Evolutionary conservation across 2,888 invertebrate species (phyloP), one percentile per base, ranked within the genome.

Genomic region (Eustalomyia histrio): DNA sequence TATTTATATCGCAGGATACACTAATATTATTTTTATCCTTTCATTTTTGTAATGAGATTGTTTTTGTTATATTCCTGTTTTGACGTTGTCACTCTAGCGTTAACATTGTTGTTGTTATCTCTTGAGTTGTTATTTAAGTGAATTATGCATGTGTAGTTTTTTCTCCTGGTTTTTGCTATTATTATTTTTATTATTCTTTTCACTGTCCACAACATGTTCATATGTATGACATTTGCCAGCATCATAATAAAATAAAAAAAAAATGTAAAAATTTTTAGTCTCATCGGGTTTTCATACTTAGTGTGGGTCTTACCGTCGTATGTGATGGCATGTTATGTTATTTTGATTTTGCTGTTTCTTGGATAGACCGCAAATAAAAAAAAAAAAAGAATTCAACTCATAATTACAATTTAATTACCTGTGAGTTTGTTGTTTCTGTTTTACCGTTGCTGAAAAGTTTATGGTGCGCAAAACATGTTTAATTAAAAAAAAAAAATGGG

Each of bases 321-420:
- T 9, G 21, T 2, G 21, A 12, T 12, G 12, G 2, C 18, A 10
- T 55, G 55, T 55, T 14, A 60, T 67, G 52, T 24, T 65, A 29
- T 74, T 24, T 47, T 14, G 43, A n/a, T n/a, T 47, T 1, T 47
- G 39, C 6, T 14, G 43, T 47, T 39, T 47, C 29, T 29, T 29
- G 7, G 29, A 6, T 29, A 39, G 14, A 39, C 39, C 3, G 12
- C 43, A 47, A 47, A 1, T 6, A 0, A 43, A 60, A 71, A 43
- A 63, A 35, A 17, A 60, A 71, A 43, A 63, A 35, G n/a, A 43
- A 43, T 74, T 65, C 14, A 17, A 24, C n/a, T 43, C 73, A 68
- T 69, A 74, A 79, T 74, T 74, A 79, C 17, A 64, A 53, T 52
- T 79, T 65, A 79, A 79, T 79, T 79, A 68, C 43, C 64, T 68